phyloP scores from a whole-genome alignment of 1,140 invertebrate genomes.

The Campoletis sonorensis region DNA sequence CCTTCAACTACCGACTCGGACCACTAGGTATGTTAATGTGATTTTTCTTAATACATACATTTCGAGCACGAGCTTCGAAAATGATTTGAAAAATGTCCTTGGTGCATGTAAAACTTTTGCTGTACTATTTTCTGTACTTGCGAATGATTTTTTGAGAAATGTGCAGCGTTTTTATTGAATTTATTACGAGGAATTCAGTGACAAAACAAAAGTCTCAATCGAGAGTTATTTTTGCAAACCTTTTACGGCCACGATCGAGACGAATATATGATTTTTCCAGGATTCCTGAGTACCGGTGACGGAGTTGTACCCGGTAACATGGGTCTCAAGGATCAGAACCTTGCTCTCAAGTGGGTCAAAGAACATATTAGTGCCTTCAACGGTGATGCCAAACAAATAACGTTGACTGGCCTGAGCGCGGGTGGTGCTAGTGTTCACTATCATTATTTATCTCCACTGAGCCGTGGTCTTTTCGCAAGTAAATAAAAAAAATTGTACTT shows the following conservation, averaged over 20 bases:
- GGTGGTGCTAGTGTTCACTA: constrained; percentile 79
- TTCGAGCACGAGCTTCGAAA: too few relatives aligned
- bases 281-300: constrained; percentile 79
- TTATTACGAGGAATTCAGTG: too few relatives aligned
- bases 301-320: constrained; percentile 78
- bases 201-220: too few relatives aligned
- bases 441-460: constrained; percentile 79
- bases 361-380: constrained; percentile 78
- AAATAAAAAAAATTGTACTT: constrained; percentile 59
- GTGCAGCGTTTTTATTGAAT: too few relatives aligned
- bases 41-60: background rate
- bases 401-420: constrained; percentile 76
- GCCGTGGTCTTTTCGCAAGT: constrained; percentile 73
- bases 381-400: constrained; percentile 76
- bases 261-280: constrained; percentile 65
- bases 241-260: too few relatives aligned
- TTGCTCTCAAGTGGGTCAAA: constrained; percentile 80
- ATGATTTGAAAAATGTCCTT: too few relatives aligned
- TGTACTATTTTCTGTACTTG: too few relatives aligned
- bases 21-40: constrained; percentile 69
- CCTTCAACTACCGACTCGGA: constrained; percentile 79
- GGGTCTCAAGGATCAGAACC: constrained; percentile 80
- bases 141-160: too few relatives aligned
- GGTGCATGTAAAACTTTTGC: too few relatives aligned
- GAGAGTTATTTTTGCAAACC: too few relatives aligned